phyloP scores from a whole-genome alignment of 2,113 vertebrate species.

The Labeo rohita region DNA sequence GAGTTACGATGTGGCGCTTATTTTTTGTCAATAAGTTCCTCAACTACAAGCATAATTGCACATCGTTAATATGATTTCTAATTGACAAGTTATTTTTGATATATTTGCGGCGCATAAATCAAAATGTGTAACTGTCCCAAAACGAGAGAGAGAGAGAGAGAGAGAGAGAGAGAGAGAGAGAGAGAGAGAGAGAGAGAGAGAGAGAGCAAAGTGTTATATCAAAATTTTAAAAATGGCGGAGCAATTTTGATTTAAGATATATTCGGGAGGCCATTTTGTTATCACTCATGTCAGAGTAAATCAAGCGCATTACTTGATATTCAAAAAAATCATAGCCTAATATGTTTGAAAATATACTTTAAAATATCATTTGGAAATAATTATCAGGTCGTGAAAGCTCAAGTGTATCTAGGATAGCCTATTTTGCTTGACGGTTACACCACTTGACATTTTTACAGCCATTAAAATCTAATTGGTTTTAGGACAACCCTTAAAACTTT shows the following conservation, averaged over 20 bases:
- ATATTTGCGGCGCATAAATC: background rate
- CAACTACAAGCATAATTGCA: background rate
- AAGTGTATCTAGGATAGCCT: background rate
- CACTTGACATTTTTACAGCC: background rate
- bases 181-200: too few species aligned
- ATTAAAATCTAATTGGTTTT: background rate
- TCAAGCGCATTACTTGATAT: too few species aligned
- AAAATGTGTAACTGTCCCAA: background rate
- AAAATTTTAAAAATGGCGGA: background rate
- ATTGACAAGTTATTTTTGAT: background rate
- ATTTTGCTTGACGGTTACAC: background rate
- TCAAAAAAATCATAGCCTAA: too few species aligned
- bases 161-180: too few species aligned
- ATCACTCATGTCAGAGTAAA: too few species aligned
- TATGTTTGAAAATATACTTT: background rate
- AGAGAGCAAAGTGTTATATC: too few species aligned
- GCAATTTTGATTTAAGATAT: background rate
- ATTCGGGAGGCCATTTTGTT: too few species aligned
- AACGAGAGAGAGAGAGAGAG: background rate
- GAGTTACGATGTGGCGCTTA: background rate
- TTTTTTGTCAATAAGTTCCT: too few species aligned
- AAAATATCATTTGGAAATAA: too few species aligned
- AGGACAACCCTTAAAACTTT: background rate
- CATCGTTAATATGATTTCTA: background rate
- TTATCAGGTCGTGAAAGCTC: too few species aligned